These are phyloP conservation scores for Stomatorhinus walkeri DNA, from an alignment of 2,797 vertebrate species.

Conservation along the genomic window DNA sequence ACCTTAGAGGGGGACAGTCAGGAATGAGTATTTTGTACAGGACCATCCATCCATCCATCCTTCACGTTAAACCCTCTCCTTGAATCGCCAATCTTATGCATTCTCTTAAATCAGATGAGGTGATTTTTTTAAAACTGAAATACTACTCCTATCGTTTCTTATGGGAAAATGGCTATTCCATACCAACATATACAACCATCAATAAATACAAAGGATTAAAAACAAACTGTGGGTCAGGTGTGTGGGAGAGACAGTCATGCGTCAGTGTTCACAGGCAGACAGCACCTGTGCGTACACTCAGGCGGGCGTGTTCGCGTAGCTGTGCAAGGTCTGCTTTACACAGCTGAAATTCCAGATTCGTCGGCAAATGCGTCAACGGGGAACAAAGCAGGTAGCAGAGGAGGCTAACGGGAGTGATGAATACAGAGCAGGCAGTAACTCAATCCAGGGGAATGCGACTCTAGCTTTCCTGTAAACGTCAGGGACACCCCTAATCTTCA, in stretches of 20 bases:
- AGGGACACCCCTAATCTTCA: not conserved
- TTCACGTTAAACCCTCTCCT: not conserved
- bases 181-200: not conserved
- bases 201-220: not conserved
- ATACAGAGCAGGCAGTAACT: not conserved
- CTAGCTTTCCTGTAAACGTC: not conserved
- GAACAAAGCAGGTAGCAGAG: constrained; percentile 33
- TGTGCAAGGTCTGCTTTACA: constrained; percentile 25
- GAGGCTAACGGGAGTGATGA: constrained; percentile 32
- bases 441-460: not conserved
- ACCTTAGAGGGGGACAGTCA: constrained; percentile 58
- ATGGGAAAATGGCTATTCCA: not conserved
- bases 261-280: not conserved
- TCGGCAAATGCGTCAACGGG: constrained; percentile 42
- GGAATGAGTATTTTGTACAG: not conserved
- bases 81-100: not conserved
- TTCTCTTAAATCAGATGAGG: not conserved
- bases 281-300: not conserved
- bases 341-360: constrained; percentile 50
- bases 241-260: not conserved
- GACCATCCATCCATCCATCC: not conserved
- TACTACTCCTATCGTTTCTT: not conserved
- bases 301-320: constrained; percentile 13
- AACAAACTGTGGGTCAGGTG: not conserved
- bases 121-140: not conserved